Conservation (phyloP, 2,888 invertebrate genomes). For the Hemicrepidius hirtus region DNA sequence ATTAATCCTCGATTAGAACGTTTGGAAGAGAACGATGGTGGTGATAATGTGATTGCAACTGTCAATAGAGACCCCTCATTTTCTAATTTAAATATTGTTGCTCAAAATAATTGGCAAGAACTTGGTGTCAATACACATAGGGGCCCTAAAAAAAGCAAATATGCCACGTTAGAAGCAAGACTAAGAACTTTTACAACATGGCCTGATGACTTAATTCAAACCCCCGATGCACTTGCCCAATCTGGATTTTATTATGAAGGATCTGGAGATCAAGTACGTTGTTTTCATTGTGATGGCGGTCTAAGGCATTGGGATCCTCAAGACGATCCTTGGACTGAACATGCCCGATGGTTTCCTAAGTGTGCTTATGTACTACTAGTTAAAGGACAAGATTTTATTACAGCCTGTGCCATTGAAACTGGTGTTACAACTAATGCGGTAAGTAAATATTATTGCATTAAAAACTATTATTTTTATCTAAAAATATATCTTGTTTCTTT, state of each 20-base stretch:
- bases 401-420: slow-evolving; percentile 69
- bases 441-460: slow-evolving; percentile 30
- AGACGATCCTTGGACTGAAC: slow-evolving; percentile 95
- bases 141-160: slow-evolving; percentile 79
- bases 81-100: slow-evolving; percentile 55
- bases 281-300: slow-evolving; percentile 96
- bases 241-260: slow-evolving; percentile 94
- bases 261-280: slow-evolving; percentile 85
- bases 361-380: slow-evolving; percentile 89
- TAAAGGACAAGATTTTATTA: slow-evolving; percentile 87
- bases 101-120: slow-evolving; percentile 73
- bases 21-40: slow-evolving; percentile 3
- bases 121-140: slow-evolving; percentile 77
- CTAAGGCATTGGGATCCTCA: slow-evolving; percentile 91
- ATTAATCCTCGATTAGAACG: slow-evolving; percentile 67
- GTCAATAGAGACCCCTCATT: slow-evolving; percentile 26
- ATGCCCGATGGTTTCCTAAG: slow-evolving; percentile 93
- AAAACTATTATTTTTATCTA: too few relatives aligned
- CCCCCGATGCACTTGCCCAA: slow-evolving; percentile 84
- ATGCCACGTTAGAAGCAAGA: slow-evolving; percentile 81
- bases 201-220: slow-evolving; percentile 85
- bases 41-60: background rate
- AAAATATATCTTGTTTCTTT: too few relatives aligned
- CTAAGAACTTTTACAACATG: slow-evolving; percentile 83
- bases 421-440: slow-evolving; percentile 56